Percentiles rank a stretch among this genome's conserved stretches.
Evolutionary conservation across 2,797 vertebrate genomes (phyloP).

Genomic region (Graptemys geographica): DNA sequence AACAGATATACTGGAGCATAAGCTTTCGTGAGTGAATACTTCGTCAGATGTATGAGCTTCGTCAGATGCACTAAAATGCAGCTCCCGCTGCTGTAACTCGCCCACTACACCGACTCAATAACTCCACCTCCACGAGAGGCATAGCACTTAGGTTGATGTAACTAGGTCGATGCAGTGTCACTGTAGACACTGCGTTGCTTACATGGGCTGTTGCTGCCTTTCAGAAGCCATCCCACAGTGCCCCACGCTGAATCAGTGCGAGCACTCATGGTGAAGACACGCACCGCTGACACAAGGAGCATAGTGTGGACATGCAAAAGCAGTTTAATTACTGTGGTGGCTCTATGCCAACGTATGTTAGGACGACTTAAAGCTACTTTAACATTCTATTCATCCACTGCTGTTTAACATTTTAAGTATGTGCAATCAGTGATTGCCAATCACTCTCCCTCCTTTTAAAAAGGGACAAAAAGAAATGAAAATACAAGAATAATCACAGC

Average conservation of each 20-base stretch:
- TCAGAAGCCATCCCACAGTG: background rate
- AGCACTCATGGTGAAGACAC: fast-evolving
- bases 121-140: background rate
- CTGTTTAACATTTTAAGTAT: background rate
- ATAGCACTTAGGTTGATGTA: background rate
- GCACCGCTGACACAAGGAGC: background rate
- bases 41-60: no score
- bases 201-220: background rate
- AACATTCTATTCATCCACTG: background rate
- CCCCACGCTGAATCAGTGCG: background rate
- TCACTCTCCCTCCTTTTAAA: background rate
- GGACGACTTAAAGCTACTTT: background rate
- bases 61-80: background rate
- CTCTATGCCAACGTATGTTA: background rate
- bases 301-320: background rate
- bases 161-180: background rate
- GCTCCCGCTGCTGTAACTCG: background rate
- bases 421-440: background rate
- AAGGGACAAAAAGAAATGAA: background rate
- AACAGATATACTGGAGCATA: no score
- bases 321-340: background rate
- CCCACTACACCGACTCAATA: background rate
- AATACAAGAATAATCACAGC: background rate
- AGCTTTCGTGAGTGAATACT: no score
- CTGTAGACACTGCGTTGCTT: background rate